Percentiles rank a stretch among this genome's conserved stretches.
These are phyloP conservation scores for Vombatus ursinus DNA, from an alignment of 2,113 vertebrate genomes.

Conservation along the genomic window DNA sequence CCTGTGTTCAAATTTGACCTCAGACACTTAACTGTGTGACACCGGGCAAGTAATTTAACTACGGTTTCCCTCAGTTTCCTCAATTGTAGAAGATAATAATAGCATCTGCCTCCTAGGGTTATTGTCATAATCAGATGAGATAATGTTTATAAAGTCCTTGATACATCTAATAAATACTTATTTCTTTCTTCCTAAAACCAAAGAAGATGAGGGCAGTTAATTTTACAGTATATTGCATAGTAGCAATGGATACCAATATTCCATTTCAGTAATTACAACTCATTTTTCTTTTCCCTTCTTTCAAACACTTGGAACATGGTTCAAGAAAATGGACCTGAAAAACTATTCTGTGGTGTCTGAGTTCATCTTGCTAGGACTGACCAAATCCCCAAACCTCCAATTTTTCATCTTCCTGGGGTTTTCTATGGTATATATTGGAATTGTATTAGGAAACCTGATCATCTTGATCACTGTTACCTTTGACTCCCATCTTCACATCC, in stretches of 20 bases:
- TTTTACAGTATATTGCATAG: not conserved
- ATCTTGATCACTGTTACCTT: constrained; percentile 55
- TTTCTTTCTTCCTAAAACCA: not conserved
- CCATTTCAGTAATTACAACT: not conserved
- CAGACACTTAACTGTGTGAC: not conserved
- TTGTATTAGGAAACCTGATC: constrained; percentile 53
- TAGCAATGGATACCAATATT: not conserved
- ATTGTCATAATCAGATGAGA: not conserved
- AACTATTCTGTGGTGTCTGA: constrained; percentile 31
- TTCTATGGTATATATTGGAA: constrained; percentile 29
- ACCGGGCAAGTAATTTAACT: not conserved
- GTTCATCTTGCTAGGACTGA: constrained; percentile 56
- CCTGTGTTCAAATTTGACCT: not conserved
- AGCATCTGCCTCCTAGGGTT: not conserved
- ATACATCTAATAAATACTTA: not conserved
- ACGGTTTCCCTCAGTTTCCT: not conserved
- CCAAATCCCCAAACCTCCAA: constrained; percentile 41
- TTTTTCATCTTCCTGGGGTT: constrained; percentile 51
- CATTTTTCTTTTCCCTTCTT: not conserved
- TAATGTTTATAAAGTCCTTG: not conserved
- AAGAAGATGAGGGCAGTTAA: not conserved
- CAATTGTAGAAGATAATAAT: not conserved
- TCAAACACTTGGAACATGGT: not conserved
- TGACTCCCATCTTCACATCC: constrained; percentile 25
- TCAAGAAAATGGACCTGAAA: constrained; percentile 13